phyloP scores from a whole-genome alignment of 1,140 invertebrate species.

The Apis laboriosa region DNA sequence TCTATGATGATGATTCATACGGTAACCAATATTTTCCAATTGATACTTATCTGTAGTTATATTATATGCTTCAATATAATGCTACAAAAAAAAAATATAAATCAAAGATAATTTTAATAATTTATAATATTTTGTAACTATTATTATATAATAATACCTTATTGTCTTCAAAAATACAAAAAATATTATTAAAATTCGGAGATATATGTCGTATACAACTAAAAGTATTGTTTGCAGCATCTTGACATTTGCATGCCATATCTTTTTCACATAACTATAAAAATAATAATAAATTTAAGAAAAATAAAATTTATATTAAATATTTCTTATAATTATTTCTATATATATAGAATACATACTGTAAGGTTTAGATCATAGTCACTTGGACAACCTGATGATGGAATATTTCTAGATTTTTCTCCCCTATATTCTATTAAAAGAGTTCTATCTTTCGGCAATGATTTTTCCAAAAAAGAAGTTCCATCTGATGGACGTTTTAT shows the following conservation, averaged over 20 bases:
- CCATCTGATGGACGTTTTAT: conserved; percentile 78
- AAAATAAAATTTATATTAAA: neutral
- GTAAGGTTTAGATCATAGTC: conserved; percentile 81
- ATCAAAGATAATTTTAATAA: neutral
- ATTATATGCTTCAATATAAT: conserved; percentile 89
- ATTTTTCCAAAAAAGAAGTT: conserved; percentile 71
- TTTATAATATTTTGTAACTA: neutral
- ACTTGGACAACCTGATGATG: conserved; percentile 82
- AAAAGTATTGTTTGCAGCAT: conserved; percentile 92
- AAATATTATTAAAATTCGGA: conserved; percentile 84
- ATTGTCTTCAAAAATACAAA: conserved; percentile 88
- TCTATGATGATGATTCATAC: conserved; percentile 77
- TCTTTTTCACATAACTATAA: conserved; percentile 84
- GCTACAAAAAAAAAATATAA: conserved; percentile 66
- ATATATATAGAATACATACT: conserved; percentile 75
- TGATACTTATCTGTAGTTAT: conserved; percentile 86
- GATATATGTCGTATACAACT: conserved; percentile 86
- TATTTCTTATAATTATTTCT: neutral
- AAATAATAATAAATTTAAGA: neutral
- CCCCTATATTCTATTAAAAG: conserved; percentile 91
- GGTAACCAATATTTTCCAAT: conserved; percentile 83
- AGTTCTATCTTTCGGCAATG: conserved; percentile 75
- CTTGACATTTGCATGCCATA: conserved; percentile 91
- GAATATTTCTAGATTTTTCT: conserved; percentile 83
- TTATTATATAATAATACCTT: conserved; percentile 81